A percentile compares a stretch with the other conserved stretches of the same genome.
Conservation (phyloP, 2,113 vertebrate genomes). For the Rostratula benghalensis region DNA sequence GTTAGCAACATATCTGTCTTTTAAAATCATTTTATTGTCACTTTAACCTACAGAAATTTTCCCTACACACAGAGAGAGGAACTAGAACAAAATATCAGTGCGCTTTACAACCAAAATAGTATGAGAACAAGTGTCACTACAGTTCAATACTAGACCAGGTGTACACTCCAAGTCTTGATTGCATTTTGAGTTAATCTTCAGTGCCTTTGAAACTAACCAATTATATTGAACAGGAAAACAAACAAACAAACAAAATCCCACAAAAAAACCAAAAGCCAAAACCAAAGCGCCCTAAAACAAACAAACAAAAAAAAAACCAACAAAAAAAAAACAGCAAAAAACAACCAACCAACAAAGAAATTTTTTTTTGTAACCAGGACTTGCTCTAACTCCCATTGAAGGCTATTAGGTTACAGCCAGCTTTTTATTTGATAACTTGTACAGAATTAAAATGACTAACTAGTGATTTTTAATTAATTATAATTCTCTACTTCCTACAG, state of each 20-base stretch:
- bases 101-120: background rate
- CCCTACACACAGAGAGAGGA: background rate
- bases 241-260: too few species aligned
- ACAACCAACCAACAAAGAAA: background rate
- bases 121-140: background rate
- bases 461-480: background rate
- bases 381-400: background rate
- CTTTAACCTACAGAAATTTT: slow-evolving; percentile 39
- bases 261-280: too few species aligned
- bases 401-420: background rate
- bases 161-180: background rate
- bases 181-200: background rate
- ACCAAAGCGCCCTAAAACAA: too few species aligned
- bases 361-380: background rate
- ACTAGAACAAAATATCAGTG: slow-evolving; percentile 1
- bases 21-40: slow-evolving; percentile 32
- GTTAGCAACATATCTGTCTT: slow-evolving; percentile 9
- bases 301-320: too few species aligned
- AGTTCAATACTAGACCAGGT: background rate
- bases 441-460: background rate
- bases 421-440: background rate
- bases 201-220: background rate
- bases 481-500: background rate
- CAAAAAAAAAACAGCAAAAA: background rate
- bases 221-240: background rate